phyloP scores from a whole-genome alignment of 2,113 vertebrate genomes.

The Corvus hawaiiensis region DNA sequence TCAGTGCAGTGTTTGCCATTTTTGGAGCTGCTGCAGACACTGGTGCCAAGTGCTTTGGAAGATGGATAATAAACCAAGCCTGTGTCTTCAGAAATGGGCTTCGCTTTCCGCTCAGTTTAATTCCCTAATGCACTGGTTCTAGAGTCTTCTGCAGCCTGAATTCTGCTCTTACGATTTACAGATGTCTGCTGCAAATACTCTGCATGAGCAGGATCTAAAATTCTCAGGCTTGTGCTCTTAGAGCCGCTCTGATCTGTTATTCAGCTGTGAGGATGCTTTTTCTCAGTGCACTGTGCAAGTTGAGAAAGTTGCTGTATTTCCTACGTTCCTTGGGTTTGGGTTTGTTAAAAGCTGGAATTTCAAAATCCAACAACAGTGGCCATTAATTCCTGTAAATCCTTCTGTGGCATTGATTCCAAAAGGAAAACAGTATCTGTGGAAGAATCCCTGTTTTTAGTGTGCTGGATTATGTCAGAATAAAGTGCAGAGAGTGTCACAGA shows the following conservation, averaged over 20 bases:
- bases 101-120: neutral
- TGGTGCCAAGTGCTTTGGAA: neutral
- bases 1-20: neutral
- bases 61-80: neutral
- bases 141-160: neutral
- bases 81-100: neutral
- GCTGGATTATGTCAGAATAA: neutral
- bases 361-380: neutral
- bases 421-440: neutral
- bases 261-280: neutral
- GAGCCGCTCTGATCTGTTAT: fast-evolving
- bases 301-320: neutral
- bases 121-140: neutral
- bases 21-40: neutral
- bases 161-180: neutral
- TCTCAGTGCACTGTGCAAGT: neutral
- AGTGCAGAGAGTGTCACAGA: neutral
- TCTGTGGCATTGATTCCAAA: neutral
- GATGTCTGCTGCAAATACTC: neutral
- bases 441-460: neutral
- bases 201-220: neutral
- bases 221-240: neutral
- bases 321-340: neutral
- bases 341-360: neutral
- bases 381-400: neutral